These are phyloP conservation scores for Xylota sylvarum DNA, from an alignment of 2,888 invertebrate genomes.

Conservation along the genomic window DNA sequence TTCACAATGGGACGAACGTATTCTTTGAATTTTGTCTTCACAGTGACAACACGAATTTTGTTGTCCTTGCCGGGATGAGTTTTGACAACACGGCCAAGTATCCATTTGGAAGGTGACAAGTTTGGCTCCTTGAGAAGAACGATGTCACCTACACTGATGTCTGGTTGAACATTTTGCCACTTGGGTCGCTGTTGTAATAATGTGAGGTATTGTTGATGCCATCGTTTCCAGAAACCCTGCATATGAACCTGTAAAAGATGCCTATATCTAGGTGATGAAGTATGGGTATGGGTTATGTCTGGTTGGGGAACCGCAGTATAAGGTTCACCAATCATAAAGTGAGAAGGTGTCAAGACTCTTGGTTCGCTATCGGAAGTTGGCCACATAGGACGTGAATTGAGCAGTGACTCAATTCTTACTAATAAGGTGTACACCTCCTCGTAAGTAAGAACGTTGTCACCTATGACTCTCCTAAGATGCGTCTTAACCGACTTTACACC, in stretches of 20 bases:
- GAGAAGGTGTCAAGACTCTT: constrained; percentile 13
- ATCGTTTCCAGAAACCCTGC: too few relatives aligned
- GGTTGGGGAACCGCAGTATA: constrained; percentile 19
- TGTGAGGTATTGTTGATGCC: too few relatives aligned
- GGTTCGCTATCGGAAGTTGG: constrained; percentile 4
- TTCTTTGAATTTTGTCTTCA: neutral
- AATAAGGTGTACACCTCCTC: constrained; percentile 21
- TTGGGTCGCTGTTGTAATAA: neutral
- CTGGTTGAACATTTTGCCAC: too few relatives aligned
- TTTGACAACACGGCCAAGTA: neutral
- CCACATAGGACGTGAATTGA: constrained; percentile 16
- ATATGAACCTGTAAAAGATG: constrained; percentile 6
- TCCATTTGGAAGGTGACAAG: neutral
- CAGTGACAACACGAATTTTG: neutral
- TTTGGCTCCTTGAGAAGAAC: neutral
- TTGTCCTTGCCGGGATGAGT: neutral
- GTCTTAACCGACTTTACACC: neutral
- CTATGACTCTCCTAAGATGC: neutral
- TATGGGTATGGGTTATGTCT: neutral
- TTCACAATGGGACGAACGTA: too few relatives aligned
- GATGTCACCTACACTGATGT: neutral
- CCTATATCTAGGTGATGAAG: neutral
- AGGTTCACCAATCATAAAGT: constrained; percentile 41
- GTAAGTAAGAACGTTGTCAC: neutral
- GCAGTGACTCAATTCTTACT: constrained; percentile 11